A percentile compares a stretch with the other conserved stretches of the same genome.
phyloP scores from a whole-genome alignment of 2,113 vertebrate species.

The Syngnathus floridae region DNA sequence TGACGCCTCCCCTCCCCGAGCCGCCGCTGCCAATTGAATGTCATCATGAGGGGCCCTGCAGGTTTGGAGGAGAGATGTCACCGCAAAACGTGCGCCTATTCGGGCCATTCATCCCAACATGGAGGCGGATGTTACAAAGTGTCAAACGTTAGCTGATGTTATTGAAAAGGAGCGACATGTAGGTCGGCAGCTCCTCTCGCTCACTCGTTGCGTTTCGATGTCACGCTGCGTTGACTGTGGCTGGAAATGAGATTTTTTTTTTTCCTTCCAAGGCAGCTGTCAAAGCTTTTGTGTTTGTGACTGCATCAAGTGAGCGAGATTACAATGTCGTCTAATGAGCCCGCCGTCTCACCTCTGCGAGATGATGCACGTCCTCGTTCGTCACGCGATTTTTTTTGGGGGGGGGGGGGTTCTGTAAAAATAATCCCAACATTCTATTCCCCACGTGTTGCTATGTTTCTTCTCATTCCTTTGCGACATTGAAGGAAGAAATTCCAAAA shows the following conservation, averaged over 20 bases:
- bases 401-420: too few relatives aligned
- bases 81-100: not conserved
- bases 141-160: not conserved
- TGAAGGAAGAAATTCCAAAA: too few relatives aligned
- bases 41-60: not conserved
- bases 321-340: constrained; percentile 38
- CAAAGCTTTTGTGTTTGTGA: not conserved
- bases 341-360: not conserved
- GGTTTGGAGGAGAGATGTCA: not conserved
- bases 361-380: not conserved
- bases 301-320: constrained; percentile 4
- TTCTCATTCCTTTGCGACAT: too few relatives aligned
- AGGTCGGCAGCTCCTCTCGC: not conserved
- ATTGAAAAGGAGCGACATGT: constrained; percentile 2
- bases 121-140: constrained; percentile 3
- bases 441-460: too few relatives aligned
- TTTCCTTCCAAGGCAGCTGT: not conserved
- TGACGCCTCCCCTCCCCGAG: not conserved
- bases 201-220: not conserved
- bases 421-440: too few relatives aligned
- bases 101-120: not conserved
- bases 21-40: not conserved
- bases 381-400: not conserved
- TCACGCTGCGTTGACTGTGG: not conserved
- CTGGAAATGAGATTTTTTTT: constrained; percentile 4